A percentile compares a stretch with the other conserved stretches of the same genome.
Conservation (phyloP, 1,140 invertebrate genomes). For the Ceratosolen solmsi region DNA sequence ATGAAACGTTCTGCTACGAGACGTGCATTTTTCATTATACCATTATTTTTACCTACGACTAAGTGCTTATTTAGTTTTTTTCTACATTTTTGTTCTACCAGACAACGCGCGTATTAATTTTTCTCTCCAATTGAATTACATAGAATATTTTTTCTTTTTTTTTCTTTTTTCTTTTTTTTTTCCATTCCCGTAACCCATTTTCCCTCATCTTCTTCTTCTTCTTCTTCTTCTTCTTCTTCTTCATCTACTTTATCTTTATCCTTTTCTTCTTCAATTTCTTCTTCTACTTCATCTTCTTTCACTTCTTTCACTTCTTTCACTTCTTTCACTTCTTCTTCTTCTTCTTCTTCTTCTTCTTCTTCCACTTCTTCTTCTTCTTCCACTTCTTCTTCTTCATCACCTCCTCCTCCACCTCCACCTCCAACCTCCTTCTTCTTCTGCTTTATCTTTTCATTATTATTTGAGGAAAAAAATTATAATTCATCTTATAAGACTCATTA, state of each 20-base stretch:
- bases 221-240: no score
- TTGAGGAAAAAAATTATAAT: conserved; percentile 19
- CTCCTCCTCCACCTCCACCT: no score
- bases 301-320: no score
- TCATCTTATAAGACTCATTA: conserved; percentile 13
- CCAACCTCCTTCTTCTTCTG: no score
- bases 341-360: not conserved
- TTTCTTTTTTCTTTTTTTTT: not conserved
- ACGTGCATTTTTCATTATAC: conserved; percentile 30
- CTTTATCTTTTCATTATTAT: not conserved
- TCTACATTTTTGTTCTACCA: conserved; percentile 1
- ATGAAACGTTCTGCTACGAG: conserved; percentile 23
- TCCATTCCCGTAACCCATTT: not conserved
- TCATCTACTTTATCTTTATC: no score
- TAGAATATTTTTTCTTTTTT: not conserved
- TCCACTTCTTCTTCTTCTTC: not conserved
- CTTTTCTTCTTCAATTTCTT: not conserved
- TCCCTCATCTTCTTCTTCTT: not conserved
- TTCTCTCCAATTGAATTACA: not conserved
- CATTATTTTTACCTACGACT: conserved; percentile 29
- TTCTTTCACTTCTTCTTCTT: not conserved
- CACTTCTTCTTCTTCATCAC: not conserved
- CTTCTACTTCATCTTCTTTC: not conserved
- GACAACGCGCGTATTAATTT: not conserved
- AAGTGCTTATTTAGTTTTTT: not conserved